Conservation (phyloP, 2,888 invertebrate species). For the Sesia apiformis region DNA sequence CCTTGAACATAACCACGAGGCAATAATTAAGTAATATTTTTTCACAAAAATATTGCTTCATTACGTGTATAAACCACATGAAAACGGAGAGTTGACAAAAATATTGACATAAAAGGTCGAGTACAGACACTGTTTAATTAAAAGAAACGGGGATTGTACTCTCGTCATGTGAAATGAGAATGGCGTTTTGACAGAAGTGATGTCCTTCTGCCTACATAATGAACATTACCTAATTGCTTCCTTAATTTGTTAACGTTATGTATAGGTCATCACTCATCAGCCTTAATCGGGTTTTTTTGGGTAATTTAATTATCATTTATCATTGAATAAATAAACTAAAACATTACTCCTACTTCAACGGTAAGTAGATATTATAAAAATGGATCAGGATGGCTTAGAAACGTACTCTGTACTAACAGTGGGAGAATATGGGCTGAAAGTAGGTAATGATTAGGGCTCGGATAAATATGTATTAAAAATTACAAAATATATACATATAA, state of each 20-base stretch:
- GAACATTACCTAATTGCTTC: constrained; percentile 3
- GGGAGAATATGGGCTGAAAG: no score
- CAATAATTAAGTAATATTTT: constrained; percentile 34
- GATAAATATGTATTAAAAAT: no score
- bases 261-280: no score
- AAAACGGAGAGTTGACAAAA: constrained; percentile 10
- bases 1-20: background rate
- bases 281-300: background rate
- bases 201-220: constrained; percentile 9
- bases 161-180: constrained; percentile 21
- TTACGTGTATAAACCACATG: constrained; percentile 35
- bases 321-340: no score
- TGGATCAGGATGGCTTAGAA: no score
- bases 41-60: constrained; percentile 43
- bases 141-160: constrained; percentile 24
- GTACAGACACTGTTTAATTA: constrained; percentile 24
- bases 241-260: constrained; percentile 4
- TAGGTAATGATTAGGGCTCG: no score
- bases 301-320: no score
- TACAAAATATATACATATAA: no score
- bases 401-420: no score
- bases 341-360: no score
- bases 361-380: no score
- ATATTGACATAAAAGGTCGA: background rate
- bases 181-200: constrained; percentile 21